Evolutionary conservation across 2,888 invertebrate genomes (phyloP).

Genomic region (Gastrophysa polygoni): DNA sequence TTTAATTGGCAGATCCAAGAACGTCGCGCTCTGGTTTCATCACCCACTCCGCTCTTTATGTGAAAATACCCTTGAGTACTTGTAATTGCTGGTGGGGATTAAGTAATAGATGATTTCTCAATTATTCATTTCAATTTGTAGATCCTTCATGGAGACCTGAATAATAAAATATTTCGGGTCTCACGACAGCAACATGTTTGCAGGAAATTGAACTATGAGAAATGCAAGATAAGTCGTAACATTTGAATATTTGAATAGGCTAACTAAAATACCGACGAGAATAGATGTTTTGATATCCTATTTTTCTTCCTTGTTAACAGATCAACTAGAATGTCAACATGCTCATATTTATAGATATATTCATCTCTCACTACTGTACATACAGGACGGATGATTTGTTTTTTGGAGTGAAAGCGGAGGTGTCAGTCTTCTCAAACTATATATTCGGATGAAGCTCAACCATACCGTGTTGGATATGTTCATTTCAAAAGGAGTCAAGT

Average conservation of each 20-base stretch:
- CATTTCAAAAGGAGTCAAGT: too few species aligned
- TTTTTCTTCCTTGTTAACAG: too few species aligned
- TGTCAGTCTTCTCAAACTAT: too few species aligned
- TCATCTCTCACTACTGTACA: too few species aligned
- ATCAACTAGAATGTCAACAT: too few species aligned
- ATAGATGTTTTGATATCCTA: neutral
- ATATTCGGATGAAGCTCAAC: too few species aligned
- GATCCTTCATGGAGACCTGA: slow-evolving; percentile 44
- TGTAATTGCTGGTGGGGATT: slow-evolving; percentile 55
- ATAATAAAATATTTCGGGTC: slow-evolving; percentile 45
- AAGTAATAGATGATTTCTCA: slow-evolving; percentile 55
- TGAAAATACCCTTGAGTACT: slow-evolving; percentile 47
- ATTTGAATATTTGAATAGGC: slow-evolving; percentile 12
- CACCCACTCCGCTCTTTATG: slow-evolving; percentile 42
- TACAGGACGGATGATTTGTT: too few species aligned
- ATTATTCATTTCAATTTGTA: slow-evolving; percentile 54
- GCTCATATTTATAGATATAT: too few species aligned
- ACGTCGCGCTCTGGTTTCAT: slow-evolving; percentile 19
- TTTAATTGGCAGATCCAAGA: slow-evolving; percentile 54
- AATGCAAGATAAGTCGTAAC: slow-evolving; percentile 13
- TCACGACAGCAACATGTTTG: slow-evolving; percentile 30
- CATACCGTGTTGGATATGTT: too few species aligned
- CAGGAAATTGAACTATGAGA: slow-evolving; percentile 25
- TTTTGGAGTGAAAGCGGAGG: too few species aligned
- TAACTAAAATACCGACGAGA: neutral